phyloP scores from a whole-genome alignment of 2,888 invertebrate genomes.

The Odontothrips loti region DNA sequence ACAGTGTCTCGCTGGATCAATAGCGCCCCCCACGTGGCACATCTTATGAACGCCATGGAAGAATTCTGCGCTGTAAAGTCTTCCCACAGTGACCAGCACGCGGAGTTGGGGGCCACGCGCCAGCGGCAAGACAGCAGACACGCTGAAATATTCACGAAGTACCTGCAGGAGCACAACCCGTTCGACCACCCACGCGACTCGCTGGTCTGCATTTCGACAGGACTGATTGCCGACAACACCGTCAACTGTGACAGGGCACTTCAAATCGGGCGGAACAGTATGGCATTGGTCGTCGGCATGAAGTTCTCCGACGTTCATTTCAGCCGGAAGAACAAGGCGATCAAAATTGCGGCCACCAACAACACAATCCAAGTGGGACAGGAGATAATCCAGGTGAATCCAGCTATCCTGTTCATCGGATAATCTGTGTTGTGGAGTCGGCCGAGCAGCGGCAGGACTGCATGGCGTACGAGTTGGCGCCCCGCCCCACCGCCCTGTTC shows the following conservation, averaged over 20 bases:
- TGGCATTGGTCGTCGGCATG: not conserved
- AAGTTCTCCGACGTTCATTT: not conserved
- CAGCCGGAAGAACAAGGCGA: not conserved
- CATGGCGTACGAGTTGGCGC: not conserved
- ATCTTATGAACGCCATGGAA: not conserved
- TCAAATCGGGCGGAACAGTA: not conserved
- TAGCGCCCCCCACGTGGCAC: not conserved
- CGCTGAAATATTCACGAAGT: not conserved
- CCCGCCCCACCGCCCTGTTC: not conserved
- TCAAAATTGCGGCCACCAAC: not conserved
- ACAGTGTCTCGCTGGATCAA: not conserved
- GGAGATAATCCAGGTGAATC: not conserved
- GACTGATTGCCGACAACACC: not conserved
- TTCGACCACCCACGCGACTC: not conserved
- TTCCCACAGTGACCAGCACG: not conserved
- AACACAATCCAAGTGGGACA: not conserved
- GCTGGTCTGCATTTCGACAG: not conserved
- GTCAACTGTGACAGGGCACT: not conserved
- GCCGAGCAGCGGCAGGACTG: not conserved
- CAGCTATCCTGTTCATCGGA: not conserved
- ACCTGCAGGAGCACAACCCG: not conserved
- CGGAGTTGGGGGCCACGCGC: not conserved
- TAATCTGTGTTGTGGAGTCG: not conserved
- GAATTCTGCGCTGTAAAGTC: not conserved
- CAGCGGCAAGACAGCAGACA: not conserved